Evolutionary conservation across 2,113 vertebrate genomes (phyloP).

Genomic region (Pachypanchax playfairii): DNA sequence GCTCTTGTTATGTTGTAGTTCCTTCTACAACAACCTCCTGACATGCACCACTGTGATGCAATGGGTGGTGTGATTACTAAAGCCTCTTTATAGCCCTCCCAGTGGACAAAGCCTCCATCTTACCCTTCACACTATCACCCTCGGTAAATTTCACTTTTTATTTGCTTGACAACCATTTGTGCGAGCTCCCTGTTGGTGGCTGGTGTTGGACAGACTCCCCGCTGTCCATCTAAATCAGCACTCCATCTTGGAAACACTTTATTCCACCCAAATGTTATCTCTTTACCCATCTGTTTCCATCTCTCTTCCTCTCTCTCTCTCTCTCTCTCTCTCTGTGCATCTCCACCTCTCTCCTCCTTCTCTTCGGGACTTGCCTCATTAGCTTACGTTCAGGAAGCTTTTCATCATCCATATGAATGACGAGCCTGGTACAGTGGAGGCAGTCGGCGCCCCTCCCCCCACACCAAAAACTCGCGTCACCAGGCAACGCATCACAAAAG

Average conservation of each 20-base stretch:
- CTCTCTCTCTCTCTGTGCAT: constrained; percentile 8
- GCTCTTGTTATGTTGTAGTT: constrained; percentile 71
- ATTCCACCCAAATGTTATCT: constrained; percentile 72
- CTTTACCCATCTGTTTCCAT: constrained; percentile 63
- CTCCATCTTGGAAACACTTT: constrained; percentile 66
- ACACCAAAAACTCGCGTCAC: constrained; percentile 60
- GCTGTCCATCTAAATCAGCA: constrained; percentile 63
- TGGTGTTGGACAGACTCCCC: constrained; percentile 67
- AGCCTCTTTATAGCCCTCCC: constrained; percentile 69
- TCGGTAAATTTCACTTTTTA: constrained; percentile 79
- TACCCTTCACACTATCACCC: constrained; percentile 57
- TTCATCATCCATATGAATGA: constrained; percentile 80
- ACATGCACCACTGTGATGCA: constrained; percentile 70
- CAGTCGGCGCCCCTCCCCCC: constrained; percentile 64
- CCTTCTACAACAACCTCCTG: constrained; percentile 60
- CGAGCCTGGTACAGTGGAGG: constrained; percentile 70
- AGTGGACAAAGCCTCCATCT: constrained; percentile 53
- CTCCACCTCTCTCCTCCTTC: constrained; percentile 36
- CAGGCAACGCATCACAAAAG: constrained; percentile 78
- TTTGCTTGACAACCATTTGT: constrained; percentile 78
- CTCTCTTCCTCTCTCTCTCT: constrained; percentile 25
- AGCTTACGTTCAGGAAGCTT: constrained; percentile 81
- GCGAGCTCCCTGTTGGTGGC: constrained; percentile 71
- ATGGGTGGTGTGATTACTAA: constrained; percentile 75
- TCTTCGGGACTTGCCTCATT: constrained; percentile 71